Conservation (phyloP, 2,888 invertebrate species). For the Kuschelorhynchus macadamiae region DNA sequence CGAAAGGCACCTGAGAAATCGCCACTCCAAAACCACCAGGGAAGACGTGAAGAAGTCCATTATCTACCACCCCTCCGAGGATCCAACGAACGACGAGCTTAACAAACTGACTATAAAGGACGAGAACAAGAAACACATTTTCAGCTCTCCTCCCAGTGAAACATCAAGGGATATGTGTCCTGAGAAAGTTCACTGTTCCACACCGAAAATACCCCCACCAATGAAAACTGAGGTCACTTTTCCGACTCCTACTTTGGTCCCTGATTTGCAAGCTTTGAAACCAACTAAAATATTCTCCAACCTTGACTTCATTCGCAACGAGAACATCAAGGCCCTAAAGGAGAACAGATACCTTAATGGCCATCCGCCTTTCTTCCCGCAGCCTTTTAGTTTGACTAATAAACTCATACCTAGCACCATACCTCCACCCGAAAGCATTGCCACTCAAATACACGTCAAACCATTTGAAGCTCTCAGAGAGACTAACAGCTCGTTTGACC, state of each 20-base stretch:
- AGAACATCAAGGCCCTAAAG: slow-evolving; percentile 34
- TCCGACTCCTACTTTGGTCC: slow-evolving; percentile 50
- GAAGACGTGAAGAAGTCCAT: slow-evolving; percentile 92
- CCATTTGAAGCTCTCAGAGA: slow-evolving; percentile 76
- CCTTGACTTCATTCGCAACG: slow-evolving; percentile 44
- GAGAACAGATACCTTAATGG: slow-evolving; percentile 48
- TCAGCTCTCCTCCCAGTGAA: slow-evolving; percentile 41
- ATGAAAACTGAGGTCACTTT: slow-evolving; percentile 44
- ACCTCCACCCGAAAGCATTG: slow-evolving; percentile 15
- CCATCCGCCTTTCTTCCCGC: slow-evolving; percentile 52
- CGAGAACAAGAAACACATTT: slow-evolving; percentile 70
- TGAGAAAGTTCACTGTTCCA: slow-evolving; percentile 62
- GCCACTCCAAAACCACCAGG: slow-evolving; percentile 87
- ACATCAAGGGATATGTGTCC: slow-evolving; percentile 53
- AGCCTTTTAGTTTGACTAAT: slow-evolving; percentile 55
- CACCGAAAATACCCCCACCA: slow-evolving; percentile 60
- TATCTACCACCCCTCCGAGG: slow-evolving; percentile 89
- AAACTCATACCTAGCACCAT: slow-evolving; percentile 43
- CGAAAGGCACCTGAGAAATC: slow-evolving; percentile 92
- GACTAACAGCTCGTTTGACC: slow-evolving; percentile 61
- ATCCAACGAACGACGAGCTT: slow-evolving; percentile 83
- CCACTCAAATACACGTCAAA: slow-evolving; percentile 69
- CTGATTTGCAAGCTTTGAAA: slow-evolving; percentile 58
- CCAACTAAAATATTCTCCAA: slow-evolving; percentile 56
- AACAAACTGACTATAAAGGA: slow-evolving; percentile 71